Base-by-base conservation (phyloP, 2,888 invertebrate genomes). In the Ctenicera cuprea region DNA sequence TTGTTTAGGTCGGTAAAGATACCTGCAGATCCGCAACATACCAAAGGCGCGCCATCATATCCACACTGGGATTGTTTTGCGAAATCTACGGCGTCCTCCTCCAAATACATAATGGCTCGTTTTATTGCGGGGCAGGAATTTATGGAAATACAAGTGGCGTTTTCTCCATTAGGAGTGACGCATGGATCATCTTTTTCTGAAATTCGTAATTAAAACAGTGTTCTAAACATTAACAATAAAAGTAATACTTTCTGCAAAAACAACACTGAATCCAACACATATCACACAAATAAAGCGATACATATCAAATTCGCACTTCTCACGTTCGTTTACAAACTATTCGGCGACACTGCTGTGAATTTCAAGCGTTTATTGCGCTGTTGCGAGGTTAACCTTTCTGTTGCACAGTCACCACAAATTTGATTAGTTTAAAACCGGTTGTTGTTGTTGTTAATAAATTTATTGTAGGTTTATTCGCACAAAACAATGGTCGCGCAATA, bases 131-230 rank as follows among this genome's bases (percentile, higher is more conserved):
- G 81, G 65, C 90, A 90, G 0, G 87, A 81, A 76, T 88, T 87
- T 0, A 89, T 77, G 0, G 86, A 84, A 2, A 88, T 77, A 71
- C 89, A 90, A 0, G 79, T 50, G 69, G 89, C 89, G 5, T 3
- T 41, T 1, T 11, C 67, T 0, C 87, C 87, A 9, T 85, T 78
- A 0, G 89, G 89, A 14, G 88, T 88, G 0, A 22, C 76, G 77
- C 88, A 89, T 2, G 82, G 3, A 4, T 38, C 22, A 8, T n/a
- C 37, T 7, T 0, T 20, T 61, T 61, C 61, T 61, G 18, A 52
- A 52, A 50, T 48, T 18, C 3, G 9, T 41, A 45, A 45, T 8
- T 45, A 45, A 18, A 41, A 3, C 41, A 5, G 41, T 41, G 3
- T 4, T 41, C 7, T 2, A 41, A 9, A n/a, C n/a, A n/a, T n/a